Evolutionary conservation across 2,888 invertebrate species (phyloP).

Genomic region (Catocala sponsa): DNA sequence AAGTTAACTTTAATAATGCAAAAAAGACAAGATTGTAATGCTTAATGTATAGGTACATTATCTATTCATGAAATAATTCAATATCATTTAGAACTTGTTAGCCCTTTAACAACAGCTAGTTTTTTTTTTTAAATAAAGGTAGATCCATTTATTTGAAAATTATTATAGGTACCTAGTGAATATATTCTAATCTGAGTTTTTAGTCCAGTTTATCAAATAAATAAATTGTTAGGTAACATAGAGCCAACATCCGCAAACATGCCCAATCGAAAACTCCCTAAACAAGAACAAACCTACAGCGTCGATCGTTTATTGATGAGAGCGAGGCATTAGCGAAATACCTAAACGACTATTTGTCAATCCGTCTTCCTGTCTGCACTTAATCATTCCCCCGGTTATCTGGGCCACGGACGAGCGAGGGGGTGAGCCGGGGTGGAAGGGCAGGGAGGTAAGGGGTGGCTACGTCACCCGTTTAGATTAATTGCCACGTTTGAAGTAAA

Average conservation of each 20-base stretch:
- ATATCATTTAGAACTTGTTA: no score
- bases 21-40: no score
- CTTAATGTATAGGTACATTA: no score
- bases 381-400: conserved; percentile 84
- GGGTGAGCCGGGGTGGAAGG: conserved; percentile 48
- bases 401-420: conserved; percentile 55
- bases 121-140: no score
- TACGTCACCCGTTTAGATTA: conserved; percentile 84
- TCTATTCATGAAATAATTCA: no score
- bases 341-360: conserved; percentile 87
- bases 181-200: no score
- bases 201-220: no score
- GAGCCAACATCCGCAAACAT: conserved; percentile 3
- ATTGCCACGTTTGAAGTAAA: conserved; percentile 79
- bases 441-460: conserved; percentile 50
- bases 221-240: no score
- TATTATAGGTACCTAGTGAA: no score
- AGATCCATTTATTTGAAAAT: no score
- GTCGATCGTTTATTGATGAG: conserved; percentile 83
- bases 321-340: conserved; percentile 83
- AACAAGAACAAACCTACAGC: conserved; percentile 46
- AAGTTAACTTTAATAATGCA: no score
- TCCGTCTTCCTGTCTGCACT: conserved; percentile 86
- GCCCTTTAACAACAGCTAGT: no score
- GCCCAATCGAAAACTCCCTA: conserved; percentile 38